Conservation (phyloP, 1,140 invertebrate species). For the Coptotermes formosanus region DNA sequence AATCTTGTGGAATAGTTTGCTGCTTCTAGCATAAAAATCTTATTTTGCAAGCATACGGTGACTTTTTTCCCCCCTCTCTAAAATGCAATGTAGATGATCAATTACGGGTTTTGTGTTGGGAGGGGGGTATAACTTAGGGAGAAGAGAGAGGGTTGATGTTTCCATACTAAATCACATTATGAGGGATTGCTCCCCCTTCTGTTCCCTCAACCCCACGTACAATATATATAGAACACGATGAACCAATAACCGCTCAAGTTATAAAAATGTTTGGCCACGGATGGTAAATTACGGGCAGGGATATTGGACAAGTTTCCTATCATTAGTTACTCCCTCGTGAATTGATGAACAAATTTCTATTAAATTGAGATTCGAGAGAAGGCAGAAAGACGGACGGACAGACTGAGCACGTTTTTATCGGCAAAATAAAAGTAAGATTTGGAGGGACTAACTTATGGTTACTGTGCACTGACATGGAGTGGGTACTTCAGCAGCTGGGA, state of each 20-base stretch:
- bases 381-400: not conserved
- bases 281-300: conserved; percentile 31
- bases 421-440: conserved; percentile 18
- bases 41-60: not conserved
- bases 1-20: conserved; percentile 14
- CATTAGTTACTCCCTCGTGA: conserved; percentile 31
- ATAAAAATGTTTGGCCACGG: conserved; percentile 29
- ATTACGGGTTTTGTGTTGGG: not conserved
- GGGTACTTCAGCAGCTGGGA: not conserved
- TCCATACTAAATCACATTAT: conserved; percentile 33
- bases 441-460: not conserved
- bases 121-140: not conserved
- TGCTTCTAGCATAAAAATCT: not conserved
- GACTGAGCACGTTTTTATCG: conserved; percentile 17
- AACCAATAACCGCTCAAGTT: conserved; percentile 31
- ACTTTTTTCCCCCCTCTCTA: not conserved
- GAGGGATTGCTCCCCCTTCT: conserved; percentile 25
- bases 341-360: conserved; percentile 35
- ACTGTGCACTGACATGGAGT: not conserved
- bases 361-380: conserved; percentile 30
- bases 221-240: conserved; percentile 15
- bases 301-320: conserved; percentile 34
- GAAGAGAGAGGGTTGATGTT: conserved; percentile 24
- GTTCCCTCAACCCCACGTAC: not conserved
- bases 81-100: conserved; percentile 23